Percentiles rank a stretch among this genome's conserved stretches.
phyloP scores from a whole-genome alignment of 2,888 invertebrate genomes.

The Tachystola acroxantha region DNA sequence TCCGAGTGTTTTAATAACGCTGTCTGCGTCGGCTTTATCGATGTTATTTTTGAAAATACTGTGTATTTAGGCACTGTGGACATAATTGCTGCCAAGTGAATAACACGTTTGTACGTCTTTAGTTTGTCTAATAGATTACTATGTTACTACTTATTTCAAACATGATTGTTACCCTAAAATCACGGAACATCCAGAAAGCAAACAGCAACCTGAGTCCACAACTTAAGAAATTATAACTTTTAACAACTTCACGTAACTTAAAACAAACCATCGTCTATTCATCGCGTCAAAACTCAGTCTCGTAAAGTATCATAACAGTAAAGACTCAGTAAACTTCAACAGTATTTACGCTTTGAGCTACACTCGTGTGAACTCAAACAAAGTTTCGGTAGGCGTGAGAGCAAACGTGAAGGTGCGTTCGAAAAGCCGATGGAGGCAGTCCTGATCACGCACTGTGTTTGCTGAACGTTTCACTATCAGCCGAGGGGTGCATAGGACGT shows the following conservation, averaged over 20 bases:
- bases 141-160: too few species aligned
- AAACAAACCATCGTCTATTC: neutral
- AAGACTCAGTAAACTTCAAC: neutral
- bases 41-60: too few species aligned
- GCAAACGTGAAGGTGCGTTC: slow-evolving; percentile 8
- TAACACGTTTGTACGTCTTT: too few species aligned
- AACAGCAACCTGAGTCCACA: neutral
- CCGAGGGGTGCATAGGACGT: slow-evolving; percentile 13
- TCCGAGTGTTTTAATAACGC: too few species aligned
- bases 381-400: slow-evolving; percentile 9
- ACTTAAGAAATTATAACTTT: neutral
- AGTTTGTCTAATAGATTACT: too few species aligned
- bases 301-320: neutral
- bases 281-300: neutral
- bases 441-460: slow-evolving; percentile 50
- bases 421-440: slow-evolving; percentile 24
- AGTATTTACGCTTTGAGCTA: slow-evolving; percentile 2
- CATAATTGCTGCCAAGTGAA: neutral
- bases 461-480: slow-evolving; percentile 17
- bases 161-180: too few species aligned
- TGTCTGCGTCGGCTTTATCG: too few species aligned
- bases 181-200: too few species aligned
- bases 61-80: neutral
- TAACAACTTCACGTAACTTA: neutral
- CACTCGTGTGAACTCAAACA: slow-evolving; percentile 15